Conservation (phyloP, 2,888 invertebrate genomes). For the Melangyna quadrimaculata region DNA sequence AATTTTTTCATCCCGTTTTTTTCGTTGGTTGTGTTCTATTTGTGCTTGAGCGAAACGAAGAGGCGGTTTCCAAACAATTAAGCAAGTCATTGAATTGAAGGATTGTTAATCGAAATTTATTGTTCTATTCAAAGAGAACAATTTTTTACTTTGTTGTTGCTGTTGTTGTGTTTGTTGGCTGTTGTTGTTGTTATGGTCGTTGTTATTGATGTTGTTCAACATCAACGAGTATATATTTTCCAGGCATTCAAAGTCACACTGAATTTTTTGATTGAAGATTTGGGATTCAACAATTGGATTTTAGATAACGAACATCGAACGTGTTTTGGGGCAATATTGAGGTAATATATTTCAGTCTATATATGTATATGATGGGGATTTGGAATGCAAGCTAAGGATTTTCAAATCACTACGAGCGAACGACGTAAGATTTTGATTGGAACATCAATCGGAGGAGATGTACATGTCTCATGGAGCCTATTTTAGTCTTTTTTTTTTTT, state of each 20-base stretch:
- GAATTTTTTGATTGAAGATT: conserved; percentile 54
- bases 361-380: not conserved
- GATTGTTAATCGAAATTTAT: conserved; percentile 66
- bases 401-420: not conserved
- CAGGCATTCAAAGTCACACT: conserved; percentile 15
- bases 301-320: not conserved
- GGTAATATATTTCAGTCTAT: not conserved
- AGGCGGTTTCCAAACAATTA: conserved; percentile 68
- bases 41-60: conserved; percentile 21
- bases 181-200: not conserved
- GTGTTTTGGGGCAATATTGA: conserved; percentile 29
- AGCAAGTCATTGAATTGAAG: conserved; percentile 58
- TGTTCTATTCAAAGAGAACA: conserved; percentile 33
- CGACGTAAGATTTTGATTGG: not conserved
- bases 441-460: not conserved
- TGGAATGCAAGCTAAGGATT: not conserved
- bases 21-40: not conserved
- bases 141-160: conserved; percentile 15
- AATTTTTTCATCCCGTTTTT: not conserved
- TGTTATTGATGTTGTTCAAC: conserved; percentile 16
- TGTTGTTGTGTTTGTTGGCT: not conserved
- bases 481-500: too few relatives aligned
- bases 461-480: not conserved
- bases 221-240: not conserved
- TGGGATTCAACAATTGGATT: conserved; percentile 13